Evolutionary conservation across 2,888 invertebrate genomes (phyloP), one percentile per base, ranked within the genome.

Genomic region (Drosophila formosana): DNA sequence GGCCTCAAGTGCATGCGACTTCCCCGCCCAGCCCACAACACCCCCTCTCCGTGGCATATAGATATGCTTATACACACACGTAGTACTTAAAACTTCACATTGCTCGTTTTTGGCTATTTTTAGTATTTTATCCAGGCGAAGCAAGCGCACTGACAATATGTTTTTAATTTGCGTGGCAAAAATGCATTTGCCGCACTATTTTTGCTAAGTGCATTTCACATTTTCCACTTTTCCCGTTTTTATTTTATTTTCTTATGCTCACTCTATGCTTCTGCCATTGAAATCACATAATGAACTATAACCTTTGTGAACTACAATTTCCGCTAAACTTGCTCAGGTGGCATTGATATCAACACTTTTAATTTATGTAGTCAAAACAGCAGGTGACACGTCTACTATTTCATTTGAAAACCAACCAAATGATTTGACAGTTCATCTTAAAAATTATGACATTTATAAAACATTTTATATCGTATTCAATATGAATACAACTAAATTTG

Each of bases 141-240:
- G 72, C 65, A 56, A 71, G 67, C 69, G 68, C 75, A 78, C 82
- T 90, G 91, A 91, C 91, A 91, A 91, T 91, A 89, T 91, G 92
- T 91, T 91, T 91, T 91, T 91, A 91, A 91, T 91, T 91, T 91
- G 82, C 78, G 77, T 65, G 78, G 78, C 81, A 76, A 83, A 88
- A 86, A 85, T 64, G 70, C 60, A 34, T 60, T 45, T 45, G 53
- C 30, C 32, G 30, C 53, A 66, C 75, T 75, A 72, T 67, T 72
- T 72, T 60, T 60, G 75, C 70, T 56, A 68, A 52, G 28, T 69
- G 57, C 51, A 70, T 41, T 23, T 55, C 46, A 43, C 13, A 39
- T 62, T 55, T 55, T 37, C 46, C 34, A 60, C 41, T 49, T 60
- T 41, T 18, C 23, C 28, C 37, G 9, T 30, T 57, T 26, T 57